Evolutionary conservation across 2,888 invertebrate genomes (phyloP).

Genomic region (Mamestra brassicae): DNA sequence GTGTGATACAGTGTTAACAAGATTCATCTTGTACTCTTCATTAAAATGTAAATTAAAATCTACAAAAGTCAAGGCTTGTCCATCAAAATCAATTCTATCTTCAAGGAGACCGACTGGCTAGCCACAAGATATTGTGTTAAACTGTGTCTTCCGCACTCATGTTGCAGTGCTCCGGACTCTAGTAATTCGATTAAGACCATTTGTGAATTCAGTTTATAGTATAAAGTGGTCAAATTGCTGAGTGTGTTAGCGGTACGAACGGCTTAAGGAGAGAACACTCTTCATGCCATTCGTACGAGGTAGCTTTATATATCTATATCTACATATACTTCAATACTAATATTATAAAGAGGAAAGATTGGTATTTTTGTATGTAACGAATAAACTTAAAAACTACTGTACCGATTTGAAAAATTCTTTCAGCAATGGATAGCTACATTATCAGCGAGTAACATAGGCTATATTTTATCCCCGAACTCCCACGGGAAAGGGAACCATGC

Average conservation of each 20-base stretch:
- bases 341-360: no score
- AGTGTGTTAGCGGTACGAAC: not conserved
- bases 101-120: conserved; percentile 37
- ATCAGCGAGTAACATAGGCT: no score
- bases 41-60: conserved; percentile 16
- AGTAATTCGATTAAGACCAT: conserved; percentile 64
- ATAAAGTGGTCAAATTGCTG: conserved; percentile 27
- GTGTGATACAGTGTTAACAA: not conserved
- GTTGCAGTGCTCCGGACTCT: conserved; percentile 34
- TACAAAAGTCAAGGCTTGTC: conserved; percentile 53
- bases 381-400: no score
- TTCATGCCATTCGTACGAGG: not conserved
- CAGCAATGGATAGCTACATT: no score
- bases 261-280: not conserved
- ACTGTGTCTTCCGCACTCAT: conserved; percentile 54
- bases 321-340: no score
- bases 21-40: not conserved
- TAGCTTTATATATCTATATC: not conserved
- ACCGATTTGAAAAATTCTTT: no score
- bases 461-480: no score
- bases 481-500: no score
- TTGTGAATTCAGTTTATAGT: conserved; percentile 38
- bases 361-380: no score
- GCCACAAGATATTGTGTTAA: conserved; percentile 39
- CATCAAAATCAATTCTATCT: conserved; percentile 29